A percentile compares a stretch with the other conserved stretches of the same genome.
Conservation (phyloP, 2,113 vertebrate species). For the Chinchilla lanigera region DNA sequence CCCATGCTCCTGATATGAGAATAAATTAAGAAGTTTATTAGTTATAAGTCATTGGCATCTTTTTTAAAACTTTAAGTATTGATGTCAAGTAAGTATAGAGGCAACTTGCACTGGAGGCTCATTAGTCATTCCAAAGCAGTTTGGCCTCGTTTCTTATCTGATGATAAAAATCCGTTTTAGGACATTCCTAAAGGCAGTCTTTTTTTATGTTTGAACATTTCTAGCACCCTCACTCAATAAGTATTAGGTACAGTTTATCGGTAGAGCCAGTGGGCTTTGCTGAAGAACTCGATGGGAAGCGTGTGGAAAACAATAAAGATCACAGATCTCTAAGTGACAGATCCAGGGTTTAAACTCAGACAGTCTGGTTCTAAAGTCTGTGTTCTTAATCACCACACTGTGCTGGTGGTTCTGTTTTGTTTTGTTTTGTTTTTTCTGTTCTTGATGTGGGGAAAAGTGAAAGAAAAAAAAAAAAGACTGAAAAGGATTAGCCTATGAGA, state of each 20-base stretch:
- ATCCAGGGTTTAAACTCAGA: not conserved
- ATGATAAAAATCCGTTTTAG: not conserved
- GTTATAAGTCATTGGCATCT: not conserved
- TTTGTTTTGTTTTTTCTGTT: too few species aligned
- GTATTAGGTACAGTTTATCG: not conserved
- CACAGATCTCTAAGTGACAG: not conserved
- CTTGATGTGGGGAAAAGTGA: not conserved
- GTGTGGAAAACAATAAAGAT: not conserved
- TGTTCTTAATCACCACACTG: not conserved
- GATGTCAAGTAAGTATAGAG: not conserved
- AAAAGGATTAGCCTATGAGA: not conserved
- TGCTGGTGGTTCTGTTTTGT: not conserved
- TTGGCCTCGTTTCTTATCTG: not conserved
- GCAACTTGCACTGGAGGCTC: not conserved
- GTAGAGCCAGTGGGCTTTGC: not conserved
- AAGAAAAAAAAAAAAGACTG: not conserved
- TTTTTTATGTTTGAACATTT: not conserved
- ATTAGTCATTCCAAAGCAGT: not conserved
- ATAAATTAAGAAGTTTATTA: not conserved
- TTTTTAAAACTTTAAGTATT: constrained; percentile 40
- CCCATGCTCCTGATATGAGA: not conserved
- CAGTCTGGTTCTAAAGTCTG: not conserved
- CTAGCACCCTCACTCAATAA: not conserved
- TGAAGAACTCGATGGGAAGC: not conserved
- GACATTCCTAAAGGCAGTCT: not conserved